phyloP scores from a whole-genome alignment of 1,140 invertebrate species.

The Agrilus planipennis region DNA sequence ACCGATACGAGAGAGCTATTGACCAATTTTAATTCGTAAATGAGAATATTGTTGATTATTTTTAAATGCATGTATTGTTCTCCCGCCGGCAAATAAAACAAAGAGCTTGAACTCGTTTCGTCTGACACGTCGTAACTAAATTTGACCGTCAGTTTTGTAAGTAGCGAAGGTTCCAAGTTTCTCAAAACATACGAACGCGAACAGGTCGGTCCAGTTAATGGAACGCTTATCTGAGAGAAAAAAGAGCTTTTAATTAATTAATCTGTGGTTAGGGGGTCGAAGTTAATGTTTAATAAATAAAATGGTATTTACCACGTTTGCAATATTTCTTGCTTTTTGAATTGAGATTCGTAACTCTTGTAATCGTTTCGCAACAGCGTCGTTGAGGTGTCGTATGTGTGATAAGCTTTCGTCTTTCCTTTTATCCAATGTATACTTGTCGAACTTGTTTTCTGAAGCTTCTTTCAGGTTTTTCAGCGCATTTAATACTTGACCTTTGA shows the following conservation, averaged over 20 bases:
- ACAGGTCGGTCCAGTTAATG: conserved; percentile 46
- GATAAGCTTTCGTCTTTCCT: too few species aligned
- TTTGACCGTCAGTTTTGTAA: conserved; percentile 36
- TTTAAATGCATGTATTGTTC: conserved; percentile 70
- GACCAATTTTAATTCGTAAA: conserved; percentile 67
- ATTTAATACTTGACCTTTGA: too few species aligned
- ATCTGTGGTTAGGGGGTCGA: too few species aligned
- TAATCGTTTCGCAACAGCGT: not conserved
- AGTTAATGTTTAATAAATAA: too few species aligned
- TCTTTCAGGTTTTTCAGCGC: too few species aligned
- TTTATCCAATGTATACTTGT: too few species aligned
- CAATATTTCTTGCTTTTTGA: not conserved
- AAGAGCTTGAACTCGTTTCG: conserved; percentile 14
- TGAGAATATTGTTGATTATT: conserved; percentile 60
- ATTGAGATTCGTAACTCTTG: not conserved
- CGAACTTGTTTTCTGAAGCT: too few species aligned
- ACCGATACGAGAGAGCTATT: conserved; percentile 25
- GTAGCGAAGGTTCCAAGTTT: conserved; percentile 52
- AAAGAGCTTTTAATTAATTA: not conserved
- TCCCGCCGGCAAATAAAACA: conserved; percentile 35
- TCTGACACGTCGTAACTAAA: not conserved
- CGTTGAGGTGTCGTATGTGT: too few species aligned
- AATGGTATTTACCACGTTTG: not conserved
- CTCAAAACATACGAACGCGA: conserved; percentile 56
- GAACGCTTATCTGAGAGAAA: conserved; percentile 17